A percentile compares a stretch with the other conserved stretches of the same genome.
Evolutionary conservation across 2,113 vertebrate species (phyloP).

Genomic region (Micronycteris hirsuta): DNA sequence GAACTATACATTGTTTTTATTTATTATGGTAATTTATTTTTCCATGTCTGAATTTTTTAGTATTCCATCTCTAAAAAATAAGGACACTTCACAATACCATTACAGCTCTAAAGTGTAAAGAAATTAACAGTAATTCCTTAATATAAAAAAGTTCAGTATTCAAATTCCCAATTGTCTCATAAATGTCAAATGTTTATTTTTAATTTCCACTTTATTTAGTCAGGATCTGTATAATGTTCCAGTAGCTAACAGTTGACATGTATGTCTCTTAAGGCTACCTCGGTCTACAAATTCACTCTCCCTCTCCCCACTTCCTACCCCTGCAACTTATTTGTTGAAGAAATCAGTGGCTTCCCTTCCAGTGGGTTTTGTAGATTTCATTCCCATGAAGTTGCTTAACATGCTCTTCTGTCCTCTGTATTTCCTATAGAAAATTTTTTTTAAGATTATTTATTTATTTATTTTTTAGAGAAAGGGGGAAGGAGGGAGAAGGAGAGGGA

Average conservation of each 20-base stretch:
- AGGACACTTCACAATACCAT: neutral
- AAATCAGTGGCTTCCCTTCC: neutral
- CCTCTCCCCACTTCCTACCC: neutral
- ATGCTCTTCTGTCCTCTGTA: neutral
- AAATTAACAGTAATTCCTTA: constrained; percentile 21
- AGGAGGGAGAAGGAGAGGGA: too few species aligned
- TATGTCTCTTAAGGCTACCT: neutral
- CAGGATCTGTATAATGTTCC: neutral
- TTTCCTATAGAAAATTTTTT: constrained; percentile 5
- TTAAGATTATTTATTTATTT: too few species aligned
- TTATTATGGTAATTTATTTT: constrained; percentile 22
- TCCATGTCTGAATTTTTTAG: constrained; percentile 5
- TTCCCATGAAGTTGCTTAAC: neutral
- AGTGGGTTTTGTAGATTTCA: neutral
- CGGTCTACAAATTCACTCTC: neutral
- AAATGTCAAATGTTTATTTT: constrained; percentile 25
- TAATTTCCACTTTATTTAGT: constrained; percentile 31
- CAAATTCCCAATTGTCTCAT: constrained; percentile 10
- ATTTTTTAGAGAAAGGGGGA: too few species aligned
- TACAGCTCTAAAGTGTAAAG: neutral
- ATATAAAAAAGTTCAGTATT: neutral
- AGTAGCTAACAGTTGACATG: neutral
- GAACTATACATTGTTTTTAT: constrained; percentile 23
- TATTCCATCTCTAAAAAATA: constrained; percentile 31
- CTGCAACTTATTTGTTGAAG: neutral